These are phyloP conservation scores for Lucilia sericata DNA, from an alignment of 1,140 invertebrate species.

Conservation along the genomic window DNA sequence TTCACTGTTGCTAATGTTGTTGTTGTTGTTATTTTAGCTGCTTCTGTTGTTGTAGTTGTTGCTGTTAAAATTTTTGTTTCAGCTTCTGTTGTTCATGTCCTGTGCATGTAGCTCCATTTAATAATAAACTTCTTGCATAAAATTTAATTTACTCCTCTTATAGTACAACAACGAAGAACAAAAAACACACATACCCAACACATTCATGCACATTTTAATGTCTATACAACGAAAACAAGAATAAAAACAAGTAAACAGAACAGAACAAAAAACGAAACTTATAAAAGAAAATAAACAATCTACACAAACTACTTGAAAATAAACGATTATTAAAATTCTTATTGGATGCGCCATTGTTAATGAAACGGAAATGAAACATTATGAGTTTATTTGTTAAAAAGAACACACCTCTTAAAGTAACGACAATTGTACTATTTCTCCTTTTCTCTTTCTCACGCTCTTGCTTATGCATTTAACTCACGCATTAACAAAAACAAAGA, in stretches of 20 bases:
- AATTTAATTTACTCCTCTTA: conserved; percentile 65
- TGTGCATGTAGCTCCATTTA: conserved; percentile 60
- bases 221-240: neutral
- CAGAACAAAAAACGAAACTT: neutral
- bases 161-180: conserved; percentile 48
- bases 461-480: neutral
- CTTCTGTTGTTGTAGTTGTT: neutral
- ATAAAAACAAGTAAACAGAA: neutral
- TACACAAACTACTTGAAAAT: conserved; percentile 17
- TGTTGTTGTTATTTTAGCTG: conserved; percentile 6
- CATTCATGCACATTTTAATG: neutral
- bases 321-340: conserved; percentile 35
- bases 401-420: conserved; percentile 17
- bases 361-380: conserved; percentile 30
- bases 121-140: conserved; percentile 65
- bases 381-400: neutral
- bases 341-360: conserved; percentile 41
- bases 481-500: too few species aligned
- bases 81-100: neutral
- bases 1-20: neutral
- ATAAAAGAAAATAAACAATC: neutral
- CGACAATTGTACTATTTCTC: neutral
- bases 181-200: conserved; percentile 42
- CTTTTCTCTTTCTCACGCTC: neutral
- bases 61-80: neutral